Percentiles rank a stretch among this genome's conserved stretches.
Evolutionary conservation across 2,113 vertebrate species (phyloP).

Genomic region (Brevimyrus niger): DNA sequence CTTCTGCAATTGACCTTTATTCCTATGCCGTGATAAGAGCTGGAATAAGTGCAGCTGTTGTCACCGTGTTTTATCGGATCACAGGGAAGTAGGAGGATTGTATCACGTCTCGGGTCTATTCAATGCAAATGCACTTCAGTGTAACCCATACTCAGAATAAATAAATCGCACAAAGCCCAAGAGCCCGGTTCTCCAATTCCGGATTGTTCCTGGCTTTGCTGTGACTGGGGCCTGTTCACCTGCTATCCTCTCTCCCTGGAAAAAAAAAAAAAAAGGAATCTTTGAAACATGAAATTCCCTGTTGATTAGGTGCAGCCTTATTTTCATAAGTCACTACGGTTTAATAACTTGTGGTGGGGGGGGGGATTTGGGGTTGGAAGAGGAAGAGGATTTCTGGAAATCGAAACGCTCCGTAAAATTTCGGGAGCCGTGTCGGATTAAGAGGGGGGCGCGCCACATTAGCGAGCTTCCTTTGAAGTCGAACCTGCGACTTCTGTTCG

Average conservation of each 20-base stretch:
- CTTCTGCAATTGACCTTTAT: background rate
- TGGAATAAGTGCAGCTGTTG: slow-evolving; percentile 17
- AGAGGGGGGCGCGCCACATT: slow-evolving; percentile 30
- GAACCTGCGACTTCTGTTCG: slow-evolving; percentile 10
- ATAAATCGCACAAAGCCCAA: slow-evolving; percentile 40
- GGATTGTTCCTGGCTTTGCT: slow-evolving; percentile 48
- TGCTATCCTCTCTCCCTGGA: background rate
- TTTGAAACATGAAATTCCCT: slow-evolving; percentile 37
- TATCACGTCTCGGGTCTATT: slow-evolving; percentile 31
- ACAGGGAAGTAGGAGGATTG: background rate
- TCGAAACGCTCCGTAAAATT: slow-evolving; percentile 24
- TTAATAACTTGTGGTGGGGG: slow-evolving; percentile 35
- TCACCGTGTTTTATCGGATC: background rate
- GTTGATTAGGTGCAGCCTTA: slow-evolving; percentile 45
- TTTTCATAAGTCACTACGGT: slow-evolving; percentile 49
- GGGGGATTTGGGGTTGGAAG: background rate
- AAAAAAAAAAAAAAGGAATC: slow-evolving; percentile 27
- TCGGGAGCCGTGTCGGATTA: slow-evolving; percentile 5
- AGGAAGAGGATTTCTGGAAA: slow-evolving; percentile 24
- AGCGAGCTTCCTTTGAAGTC: slow-evolving; percentile 30
- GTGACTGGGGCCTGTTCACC: slow-evolving; percentile 30
- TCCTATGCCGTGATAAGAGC: slow-evolving; percentile 27
- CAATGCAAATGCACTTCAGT: slow-evolving; percentile 23
- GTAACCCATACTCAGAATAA: slow-evolving; percentile 35
- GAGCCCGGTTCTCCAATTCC: slow-evolving; percentile 31